phyloP scores from a whole-genome alignment of 2,888 invertebrate genomes.

The Macroteleia sp. region DNA sequence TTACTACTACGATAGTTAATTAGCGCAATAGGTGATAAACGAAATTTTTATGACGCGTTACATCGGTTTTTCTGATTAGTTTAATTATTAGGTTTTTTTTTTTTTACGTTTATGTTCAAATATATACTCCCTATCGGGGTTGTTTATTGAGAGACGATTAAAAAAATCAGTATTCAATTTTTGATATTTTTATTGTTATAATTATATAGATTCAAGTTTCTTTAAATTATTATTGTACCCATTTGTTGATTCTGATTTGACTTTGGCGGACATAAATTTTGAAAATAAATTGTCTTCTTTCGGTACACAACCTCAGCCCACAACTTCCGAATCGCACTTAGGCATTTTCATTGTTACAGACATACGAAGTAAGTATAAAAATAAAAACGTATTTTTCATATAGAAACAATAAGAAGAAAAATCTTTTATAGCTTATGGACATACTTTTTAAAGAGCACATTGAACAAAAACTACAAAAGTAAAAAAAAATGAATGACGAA shows the following conservation, averaged over 20 bases:
- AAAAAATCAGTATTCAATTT: conserved; percentile 7
- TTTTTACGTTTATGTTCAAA: conserved; percentile 31
- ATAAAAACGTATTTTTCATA: conserved; percentile 63
- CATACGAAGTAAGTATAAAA: conserved; percentile 51
- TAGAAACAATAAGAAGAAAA: conserved; percentile 47
- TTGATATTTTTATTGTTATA: neutral
- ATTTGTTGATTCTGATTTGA: conserved; percentile 1
- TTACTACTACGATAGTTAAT: conserved; percentile 62
- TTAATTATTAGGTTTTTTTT: conserved; percentile 8
- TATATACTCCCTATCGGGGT: conserved; percentile 28
- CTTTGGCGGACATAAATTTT: neutral
- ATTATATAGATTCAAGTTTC: no score
- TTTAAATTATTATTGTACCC: no score
- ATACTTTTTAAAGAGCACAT: conserved; percentile 64
- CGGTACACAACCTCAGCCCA: conserved; percentile 23
- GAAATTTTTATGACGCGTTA: conserved; percentile 53
- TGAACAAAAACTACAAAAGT: conserved; percentile 55
- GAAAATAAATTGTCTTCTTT: conserved; percentile 3
- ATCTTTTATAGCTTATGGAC: conserved; percentile 58
- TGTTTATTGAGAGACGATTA: conserved; percentile 23
- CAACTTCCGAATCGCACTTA: conserved; percentile 53
- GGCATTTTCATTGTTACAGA: conserved; percentile 46
- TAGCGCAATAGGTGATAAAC: conserved; percentile 56
- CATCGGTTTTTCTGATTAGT: conserved; percentile 48
- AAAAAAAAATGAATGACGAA: conserved; percentile 45